Evolutionary conservation across 1,140 invertebrate species (phyloP).

Genomic region (Tetranychus urticae): DNA sequence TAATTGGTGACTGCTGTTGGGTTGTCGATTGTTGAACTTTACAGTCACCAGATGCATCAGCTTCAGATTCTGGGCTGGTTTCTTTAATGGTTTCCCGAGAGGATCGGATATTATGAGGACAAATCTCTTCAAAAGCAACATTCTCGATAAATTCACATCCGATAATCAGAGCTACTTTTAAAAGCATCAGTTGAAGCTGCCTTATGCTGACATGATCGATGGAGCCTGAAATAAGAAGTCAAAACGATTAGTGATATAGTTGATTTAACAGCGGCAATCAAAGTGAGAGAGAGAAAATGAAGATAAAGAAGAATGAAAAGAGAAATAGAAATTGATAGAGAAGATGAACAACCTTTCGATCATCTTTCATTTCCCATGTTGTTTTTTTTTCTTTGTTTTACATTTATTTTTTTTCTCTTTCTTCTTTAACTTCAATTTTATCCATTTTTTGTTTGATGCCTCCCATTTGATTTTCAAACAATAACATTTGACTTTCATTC

Average conservation of each 20-base stretch:
- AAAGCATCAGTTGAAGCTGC: constrained; percentile 18
- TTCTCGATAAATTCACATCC: constrained; percentile 88
- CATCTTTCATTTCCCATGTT: too few species aligned
- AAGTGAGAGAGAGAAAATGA: not conserved
- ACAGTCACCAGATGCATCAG: not conserved
- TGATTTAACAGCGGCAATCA: constrained; percentile 31
- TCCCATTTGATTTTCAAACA: not conserved
- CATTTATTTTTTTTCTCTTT: too few species aligned
- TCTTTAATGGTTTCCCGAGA: not conserved
- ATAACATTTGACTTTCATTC: not conserved
- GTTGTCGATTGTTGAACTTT: too few species aligned
- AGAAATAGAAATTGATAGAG: not conserved
- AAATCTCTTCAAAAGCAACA: constrained; percentile 52
- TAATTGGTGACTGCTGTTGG: not conserved
- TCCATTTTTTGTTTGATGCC: too few species aligned
- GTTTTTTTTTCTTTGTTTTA: too few species aligned
- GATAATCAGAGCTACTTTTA: constrained; percentile 76
- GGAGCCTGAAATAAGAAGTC: not conserved
- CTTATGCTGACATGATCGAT: constrained; percentile 12
- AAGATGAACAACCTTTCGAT: not conserved
- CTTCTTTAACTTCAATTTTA: too few species aligned
- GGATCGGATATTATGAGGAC: constrained; percentile 1
- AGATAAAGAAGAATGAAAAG: not conserved
- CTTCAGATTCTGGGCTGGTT: not conserved
- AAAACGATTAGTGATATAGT: not conserved